phyloP scores from a whole-genome alignment of 2,888 invertebrate genomes.

The Cryptocephalus moraei region DNA sequence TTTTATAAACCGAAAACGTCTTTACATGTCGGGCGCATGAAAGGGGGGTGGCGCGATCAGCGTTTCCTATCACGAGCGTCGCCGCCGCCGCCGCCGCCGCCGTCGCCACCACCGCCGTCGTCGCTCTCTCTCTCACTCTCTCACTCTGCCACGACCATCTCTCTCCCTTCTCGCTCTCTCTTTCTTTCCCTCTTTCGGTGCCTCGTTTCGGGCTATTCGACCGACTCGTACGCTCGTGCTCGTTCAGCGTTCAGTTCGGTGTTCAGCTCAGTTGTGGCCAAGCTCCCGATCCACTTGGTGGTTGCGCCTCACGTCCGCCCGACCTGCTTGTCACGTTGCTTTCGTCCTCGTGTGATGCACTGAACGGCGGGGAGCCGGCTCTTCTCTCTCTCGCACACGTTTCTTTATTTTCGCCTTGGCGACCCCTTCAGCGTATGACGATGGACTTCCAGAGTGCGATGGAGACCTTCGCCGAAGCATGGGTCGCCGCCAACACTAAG shows the following conservation, averaged over 20 bases:
- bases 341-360: background rate
- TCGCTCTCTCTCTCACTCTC: conserved; percentile 17
- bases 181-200: too few species aligned
- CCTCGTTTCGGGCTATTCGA: too few species aligned
- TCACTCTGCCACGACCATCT: conserved; percentile 21
- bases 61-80: conserved; percentile 5
- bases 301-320: conserved; percentile 1
- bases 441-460: conserved; percentile 99
- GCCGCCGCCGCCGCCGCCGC: conserved; percentile 4
- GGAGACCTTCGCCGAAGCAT: conserved; percentile 96
- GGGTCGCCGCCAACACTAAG: conserved; percentile 87
- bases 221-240: background rate
- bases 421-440: conserved; percentile 19
- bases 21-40: conserved; percentile 30
- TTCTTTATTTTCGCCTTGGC: too few species aligned
- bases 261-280: conserved; percentile 2
- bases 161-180: conserved; percentile 17
- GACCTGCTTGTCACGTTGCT: conserved; percentile 27
- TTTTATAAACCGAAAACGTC: conserved; percentile 31
- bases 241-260: background rate
- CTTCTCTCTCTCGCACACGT: too few species aligned
- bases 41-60: conserved; percentile 35
- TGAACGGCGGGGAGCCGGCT: too few species aligned
- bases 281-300: conserved; percentile 2
- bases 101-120: background rate